phyloP scores from a whole-genome alignment of 2,888 invertebrate genomes.

The Brachyptera risi region DNA sequence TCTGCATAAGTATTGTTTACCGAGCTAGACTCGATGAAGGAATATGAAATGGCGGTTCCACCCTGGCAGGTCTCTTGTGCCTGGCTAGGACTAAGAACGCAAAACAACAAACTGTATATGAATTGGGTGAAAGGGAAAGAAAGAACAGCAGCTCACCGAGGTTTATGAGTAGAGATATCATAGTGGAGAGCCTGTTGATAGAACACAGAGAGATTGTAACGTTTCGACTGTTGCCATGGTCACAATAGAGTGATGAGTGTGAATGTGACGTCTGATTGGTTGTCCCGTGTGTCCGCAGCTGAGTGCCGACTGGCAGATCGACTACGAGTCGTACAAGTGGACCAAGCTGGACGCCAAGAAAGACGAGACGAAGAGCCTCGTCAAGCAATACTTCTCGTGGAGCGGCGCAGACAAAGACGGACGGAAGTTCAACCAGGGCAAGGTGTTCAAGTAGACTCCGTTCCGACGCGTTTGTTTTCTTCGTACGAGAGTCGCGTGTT shows the following conservation, averaged over 20 bases:
- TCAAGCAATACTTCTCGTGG: conserved; percentile 89
- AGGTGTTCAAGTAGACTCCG: conserved; percentile 85
- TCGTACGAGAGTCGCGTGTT: no score
- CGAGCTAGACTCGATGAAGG: no score
- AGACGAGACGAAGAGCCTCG: conserved; percentile 78
- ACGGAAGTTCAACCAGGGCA: conserved; percentile 96
- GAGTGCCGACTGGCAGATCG: conserved; percentile 90
- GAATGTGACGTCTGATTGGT: no score
- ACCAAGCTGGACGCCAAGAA: conserved; percentile 80
- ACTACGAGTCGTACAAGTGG: conserved; percentile 96
- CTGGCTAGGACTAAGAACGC: conserved; percentile 12
- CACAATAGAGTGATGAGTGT: no score
- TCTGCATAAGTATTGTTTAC: no score
- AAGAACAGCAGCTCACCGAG: no score
- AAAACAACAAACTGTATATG: neutral
- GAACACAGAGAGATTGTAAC: no score
- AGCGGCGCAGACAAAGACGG: conserved; percentile 80
- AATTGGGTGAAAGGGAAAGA: no score
- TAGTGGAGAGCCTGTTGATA: no score
- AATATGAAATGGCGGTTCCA: conserved; percentile 12
- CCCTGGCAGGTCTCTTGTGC: conserved; percentile 5
- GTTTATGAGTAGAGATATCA: no score
- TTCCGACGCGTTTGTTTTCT: neutral
- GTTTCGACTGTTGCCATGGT: no score
- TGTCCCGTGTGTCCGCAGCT: no score